Evolutionary conservation across 1,140 invertebrate genomes (phyloP), one percentile per base, ranked within the genome.

Genomic region (Sarcophaga bullata): DNA sequence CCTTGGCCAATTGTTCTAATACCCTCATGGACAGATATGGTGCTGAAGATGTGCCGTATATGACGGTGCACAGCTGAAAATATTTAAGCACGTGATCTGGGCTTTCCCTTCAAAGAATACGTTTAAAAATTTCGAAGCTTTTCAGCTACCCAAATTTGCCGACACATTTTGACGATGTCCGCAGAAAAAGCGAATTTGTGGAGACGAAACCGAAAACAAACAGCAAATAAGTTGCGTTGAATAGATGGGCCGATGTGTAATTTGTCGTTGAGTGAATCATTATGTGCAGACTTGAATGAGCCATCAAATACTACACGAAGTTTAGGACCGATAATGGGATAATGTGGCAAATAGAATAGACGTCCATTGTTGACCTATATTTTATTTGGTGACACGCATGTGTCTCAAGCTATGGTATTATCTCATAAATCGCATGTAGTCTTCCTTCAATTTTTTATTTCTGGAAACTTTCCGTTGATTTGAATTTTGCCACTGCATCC

Each of bases 31-130:
- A 86, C 9, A 87, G 78, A 83, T 83, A 88, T 11, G 88, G 84
- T 46, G 86, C 85, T 47, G 73, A 84, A 17, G 84, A 76, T 54
- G 85, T 86, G 0, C 87, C 87, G 83, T 86, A 87, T 0, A 90
- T 90, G 5, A 91, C 86, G 0, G 88, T 90, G 6, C 46, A 84
- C 6, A 90, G 76, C 19, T 81, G 84, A 84, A 80, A 90, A 15
- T 82, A 84, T 80, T 84, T 84, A 0, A 91, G 81, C 15, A 84
- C 76, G 47, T 88, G 54, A 49, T 80, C 73, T 17, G 84, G 82
- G 7, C 82, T 75, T 73, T 86, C 68, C 48, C 88, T 80, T 88
- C 90, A 91, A 0, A 91, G 17, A 50, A 91, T 90, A 49, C 85
- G n/a, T 73, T 86, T 91, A 90, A 80, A 86, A 89, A 37, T 84